phyloP scores from a whole-genome alignment of 2,113 vertebrate species.

The Percopsis transmontana region DNA sequence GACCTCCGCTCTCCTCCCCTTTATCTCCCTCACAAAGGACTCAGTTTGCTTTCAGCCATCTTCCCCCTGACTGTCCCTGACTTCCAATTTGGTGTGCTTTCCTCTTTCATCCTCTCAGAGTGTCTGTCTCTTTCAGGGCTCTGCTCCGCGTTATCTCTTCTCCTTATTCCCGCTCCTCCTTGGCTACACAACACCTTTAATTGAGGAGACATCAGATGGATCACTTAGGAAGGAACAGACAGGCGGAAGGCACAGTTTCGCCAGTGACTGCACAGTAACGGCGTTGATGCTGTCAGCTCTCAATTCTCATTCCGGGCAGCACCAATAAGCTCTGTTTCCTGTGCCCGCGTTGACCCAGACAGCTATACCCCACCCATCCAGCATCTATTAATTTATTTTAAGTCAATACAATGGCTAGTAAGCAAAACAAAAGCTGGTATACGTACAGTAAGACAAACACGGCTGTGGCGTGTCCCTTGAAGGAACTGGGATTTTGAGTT shows the following conservation, averaged over 20 bases:
- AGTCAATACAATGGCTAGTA: neutral
- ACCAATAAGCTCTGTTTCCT: constrained; percentile 50
- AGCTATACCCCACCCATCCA: neutral
- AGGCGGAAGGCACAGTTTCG: constrained; percentile 15
- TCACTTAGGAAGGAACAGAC: constrained; percentile 25
- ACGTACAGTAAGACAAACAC: too few species aligned
- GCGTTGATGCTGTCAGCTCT: constrained; percentile 40
- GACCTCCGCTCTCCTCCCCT: neutral
- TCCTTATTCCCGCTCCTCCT: neutral
- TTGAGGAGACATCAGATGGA: constrained; percentile 28
- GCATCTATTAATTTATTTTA: neutral
- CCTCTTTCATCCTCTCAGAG: neutral
- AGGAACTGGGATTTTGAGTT: too few species aligned
- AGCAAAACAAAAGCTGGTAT: too few species aligned
- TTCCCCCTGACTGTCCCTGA: neutral
- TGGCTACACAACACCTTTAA: constrained; percentile 25
- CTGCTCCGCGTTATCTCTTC: neutral
- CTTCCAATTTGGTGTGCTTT: neutral
- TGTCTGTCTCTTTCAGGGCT: neutral
- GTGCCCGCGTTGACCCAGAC: constrained; percentile 25
- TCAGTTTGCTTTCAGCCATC: neutral
- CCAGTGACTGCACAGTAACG: constrained; percentile 15
- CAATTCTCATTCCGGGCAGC: constrained; percentile 26
- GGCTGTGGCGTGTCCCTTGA: too few species aligned
- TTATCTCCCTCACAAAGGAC: neutral